Base-by-base conservation (phyloP, 2,797 vertebrate species). In the Liasis olivaceus region DNA sequence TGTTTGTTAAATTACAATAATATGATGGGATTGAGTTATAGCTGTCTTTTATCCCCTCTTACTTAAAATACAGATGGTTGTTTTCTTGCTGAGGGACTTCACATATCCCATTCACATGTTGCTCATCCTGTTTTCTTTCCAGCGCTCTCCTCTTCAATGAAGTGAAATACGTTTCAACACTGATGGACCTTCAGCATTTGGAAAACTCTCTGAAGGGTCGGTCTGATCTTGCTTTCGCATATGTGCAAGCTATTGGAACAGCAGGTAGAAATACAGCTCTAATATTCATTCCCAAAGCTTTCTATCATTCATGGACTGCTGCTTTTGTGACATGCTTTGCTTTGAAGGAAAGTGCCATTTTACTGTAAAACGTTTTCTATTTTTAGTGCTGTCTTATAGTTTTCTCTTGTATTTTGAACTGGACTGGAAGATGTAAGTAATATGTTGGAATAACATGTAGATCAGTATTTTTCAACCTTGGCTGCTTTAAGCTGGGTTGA, bases 121-220 rank as follows among this genome's bases (percentile, higher is more conserved):
- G 24, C 22, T 24, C 15, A 58, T 26, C 84, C 22, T 97, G 84
- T 91, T 66, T 97, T 93, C 85, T 97, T 92, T 89, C 60, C 94
- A 99, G 99, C 89, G 98, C 98, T 69, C 97, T 99, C 69, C 98
- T 99, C 91, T 99, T 98, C 91, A 98, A 99, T 14, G 99, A 99
- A 98, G 98, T 99, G 36, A 98, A 98, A 93, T 99, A 99, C 0
- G 92, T 99, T 3, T 98, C 98, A 92, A 98, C 98, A 0, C 95
- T 97, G 22, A 94, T 96, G 2, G 98, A 99, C 93, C 98, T 99
- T 94, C 96, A 98, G 94, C 97, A 96, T 54, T 95, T 98, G 95
- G 99, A 99, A 98, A 98, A 98, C 22, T 56, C 96, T 0, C 95
- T 98, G 92, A 98, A 98, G 95, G 98, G 99, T 77, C 98, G 96